phyloP scores from a whole-genome alignment of 2,888 invertebrate species.

The Epirrita christyi region DNA sequence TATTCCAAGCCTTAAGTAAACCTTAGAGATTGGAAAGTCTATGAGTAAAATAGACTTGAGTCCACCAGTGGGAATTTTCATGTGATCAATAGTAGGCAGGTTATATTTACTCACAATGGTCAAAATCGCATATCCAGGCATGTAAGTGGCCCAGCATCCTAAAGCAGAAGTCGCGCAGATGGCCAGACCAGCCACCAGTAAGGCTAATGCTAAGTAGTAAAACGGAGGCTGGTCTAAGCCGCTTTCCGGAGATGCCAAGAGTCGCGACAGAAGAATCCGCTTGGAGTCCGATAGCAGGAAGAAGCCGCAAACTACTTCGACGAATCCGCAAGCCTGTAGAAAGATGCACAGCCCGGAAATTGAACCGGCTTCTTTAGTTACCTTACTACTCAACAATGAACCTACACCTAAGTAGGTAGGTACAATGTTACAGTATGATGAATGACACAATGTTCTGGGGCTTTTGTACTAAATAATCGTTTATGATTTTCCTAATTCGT shows the following conservation, averaged over 20 bases:
- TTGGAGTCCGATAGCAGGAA: constrained; percentile 89
- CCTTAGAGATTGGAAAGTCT: too few species aligned
- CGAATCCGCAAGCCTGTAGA: constrained; percentile 88
- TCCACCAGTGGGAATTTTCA: too few species aligned
- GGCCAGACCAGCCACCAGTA: constrained; percentile 88
- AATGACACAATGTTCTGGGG: too few species aligned
- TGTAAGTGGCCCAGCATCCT: constrained; percentile 93
- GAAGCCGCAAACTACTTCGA: constrained; percentile 89
- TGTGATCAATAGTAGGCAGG: too few species aligned
- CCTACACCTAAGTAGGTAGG: not conserved
- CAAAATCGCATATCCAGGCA: constrained; percentile 90
- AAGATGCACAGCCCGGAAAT: not conserved
- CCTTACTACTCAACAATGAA: not conserved
- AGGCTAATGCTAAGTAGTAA: constrained; percentile 89
- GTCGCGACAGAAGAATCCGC: constrained; percentile 88
- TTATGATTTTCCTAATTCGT: too few species aligned
- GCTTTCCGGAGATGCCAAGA: constrained; percentile 86
- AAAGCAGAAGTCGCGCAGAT: constrained; percentile 88
- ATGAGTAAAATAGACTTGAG: too few species aligned
- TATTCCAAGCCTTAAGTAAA: too few species aligned
- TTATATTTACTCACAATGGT: constrained; percentile 84
- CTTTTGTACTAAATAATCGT: too few species aligned
- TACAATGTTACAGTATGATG: too few species aligned
- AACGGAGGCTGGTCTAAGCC: constrained; percentile 89
- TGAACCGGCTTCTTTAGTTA: not conserved